Percentiles rank a stretch among this genome's conserved stretches.
phyloP scores from a whole-genome alignment of 2,888 invertebrate genomes.

The Drosophila pullipes region DNA sequence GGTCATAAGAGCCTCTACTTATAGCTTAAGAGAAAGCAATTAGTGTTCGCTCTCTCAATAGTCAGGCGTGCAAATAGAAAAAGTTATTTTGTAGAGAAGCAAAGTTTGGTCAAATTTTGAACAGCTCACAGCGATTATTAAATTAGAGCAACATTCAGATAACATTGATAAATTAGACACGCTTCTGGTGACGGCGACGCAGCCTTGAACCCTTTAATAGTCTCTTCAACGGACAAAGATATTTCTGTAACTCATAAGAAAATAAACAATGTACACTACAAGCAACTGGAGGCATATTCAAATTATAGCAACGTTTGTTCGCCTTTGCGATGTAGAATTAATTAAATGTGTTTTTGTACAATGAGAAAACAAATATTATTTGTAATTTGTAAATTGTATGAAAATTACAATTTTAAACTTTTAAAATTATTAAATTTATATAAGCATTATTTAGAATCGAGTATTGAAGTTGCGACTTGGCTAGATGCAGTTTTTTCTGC shows the following conservation, averaged over 20 bases:
- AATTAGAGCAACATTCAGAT: constrained; percentile 2
- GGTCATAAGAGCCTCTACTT: neutral
- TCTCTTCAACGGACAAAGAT: constrained; percentile 59
- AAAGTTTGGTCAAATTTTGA: neutral
- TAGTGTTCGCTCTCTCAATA: neutral
- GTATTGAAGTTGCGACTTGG: constrained; percentile 18
- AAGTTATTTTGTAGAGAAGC: neutral
- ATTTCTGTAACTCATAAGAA: constrained; percentile 63
- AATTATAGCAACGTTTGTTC: neutral
- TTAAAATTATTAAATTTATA: neutral
- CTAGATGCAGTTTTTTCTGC: neutral
- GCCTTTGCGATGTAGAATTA: neutral
- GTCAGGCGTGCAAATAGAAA: neutral
- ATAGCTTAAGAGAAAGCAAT: neutral
- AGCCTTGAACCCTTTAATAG: constrained; percentile 73
- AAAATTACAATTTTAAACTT: neutral
- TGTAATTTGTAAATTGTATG: neutral
- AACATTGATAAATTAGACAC: constrained; percentile 56
- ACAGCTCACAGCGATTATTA: neutral
- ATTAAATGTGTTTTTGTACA: neutral
- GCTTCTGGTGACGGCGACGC: constrained; percentile 28
- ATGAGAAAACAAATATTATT: neutral
- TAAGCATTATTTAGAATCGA: constrained; percentile 2
- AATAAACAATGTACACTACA: constrained; percentile 25
- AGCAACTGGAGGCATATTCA: neutral